A percentile compares a stretch with the other conserved stretches of the same genome.
These are phyloP conservation scores for Zele albiditarsus DNA, from an alignment of 2,888 invertebrate species.

Conservation along the genomic window DNA sequence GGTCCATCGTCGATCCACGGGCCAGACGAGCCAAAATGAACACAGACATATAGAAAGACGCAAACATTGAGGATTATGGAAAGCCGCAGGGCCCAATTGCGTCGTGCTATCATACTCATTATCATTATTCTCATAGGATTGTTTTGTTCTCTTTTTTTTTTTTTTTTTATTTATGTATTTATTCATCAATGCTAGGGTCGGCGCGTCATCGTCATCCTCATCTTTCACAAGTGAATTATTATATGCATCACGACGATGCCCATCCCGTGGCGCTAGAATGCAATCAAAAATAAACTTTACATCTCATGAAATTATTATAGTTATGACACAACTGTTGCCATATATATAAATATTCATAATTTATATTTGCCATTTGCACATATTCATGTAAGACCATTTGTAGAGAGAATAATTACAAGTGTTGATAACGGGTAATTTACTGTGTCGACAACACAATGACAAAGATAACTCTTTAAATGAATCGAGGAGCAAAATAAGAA, in stretches of 20 bases:
- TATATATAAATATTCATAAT: neutral
- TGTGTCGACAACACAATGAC: neutral
- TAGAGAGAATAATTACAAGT: slow-evolving; percentile 4
- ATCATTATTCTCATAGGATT: slow-evolving; percentile 44
- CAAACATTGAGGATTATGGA: slow-evolving; percentile 84
- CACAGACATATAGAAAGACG: slow-evolving; percentile 82
- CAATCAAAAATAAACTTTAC: slow-evolving; percentile 15
- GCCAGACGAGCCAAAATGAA: slow-evolving; percentile 75
- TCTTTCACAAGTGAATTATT: neutral
- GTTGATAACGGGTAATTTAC: slow-evolving; percentile 2
- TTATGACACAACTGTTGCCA: neutral
- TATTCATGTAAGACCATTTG: neutral
- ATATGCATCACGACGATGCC: neutral
- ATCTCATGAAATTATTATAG: neutral
- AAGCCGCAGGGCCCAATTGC: slow-evolving; percentile 83
- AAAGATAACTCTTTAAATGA: neutral
- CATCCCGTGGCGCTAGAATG: slow-evolving; percentile 12
- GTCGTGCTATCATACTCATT: slow-evolving; percentile 73
- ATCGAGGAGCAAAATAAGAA: neutral
- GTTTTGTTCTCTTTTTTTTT: neutral
- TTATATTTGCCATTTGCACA: neutral
- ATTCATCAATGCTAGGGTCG: slow-evolving; percentile 18
- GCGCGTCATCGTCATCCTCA: neutral
- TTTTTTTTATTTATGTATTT: neutral
- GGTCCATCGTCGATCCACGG: slow-evolving; percentile 72